These are phyloP conservation scores for Salticus scenicus DNA, from an alignment of 2,888 invertebrate genomes.

Conservation along the genomic window DNA sequence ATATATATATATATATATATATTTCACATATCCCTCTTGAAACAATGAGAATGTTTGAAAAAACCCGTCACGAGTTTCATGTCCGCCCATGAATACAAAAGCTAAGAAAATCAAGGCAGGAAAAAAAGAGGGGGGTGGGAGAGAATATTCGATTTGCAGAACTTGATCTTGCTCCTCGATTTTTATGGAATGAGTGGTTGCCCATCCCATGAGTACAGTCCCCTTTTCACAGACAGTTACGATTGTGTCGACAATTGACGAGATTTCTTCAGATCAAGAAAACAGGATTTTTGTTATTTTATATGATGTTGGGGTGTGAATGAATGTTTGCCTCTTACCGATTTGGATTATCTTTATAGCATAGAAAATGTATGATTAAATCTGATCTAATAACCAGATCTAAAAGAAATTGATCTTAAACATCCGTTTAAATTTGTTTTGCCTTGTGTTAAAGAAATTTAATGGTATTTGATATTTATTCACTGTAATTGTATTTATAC, in stretches of 20 bases:
- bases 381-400: neutral
- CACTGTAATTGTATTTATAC: no score
- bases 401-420: no score
- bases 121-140: neutral
- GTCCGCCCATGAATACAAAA: neutral
- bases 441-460: no score
- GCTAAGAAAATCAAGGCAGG: neutral
- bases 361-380: neutral
- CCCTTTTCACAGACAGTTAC: slow-evolving; percentile 16
- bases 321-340: neutral
- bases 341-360: no score
- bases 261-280: slow-evolving; percentile 8
- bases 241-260: slow-evolving; percentile 28
- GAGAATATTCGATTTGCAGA: neutral
- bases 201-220: slow-evolving; percentile 27
- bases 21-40: no score
- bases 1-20: no score
- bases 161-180: slow-evolving; percentile 33
- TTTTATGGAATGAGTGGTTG: slow-evolving; percentile 27
- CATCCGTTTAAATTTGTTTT: no score
- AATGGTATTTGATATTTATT: no score
- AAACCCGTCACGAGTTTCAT: slow-evolving; percentile 2
- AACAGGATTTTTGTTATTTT: neutral
- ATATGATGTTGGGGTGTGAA: neutral
- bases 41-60: neutral